phyloP scores from a whole-genome alignment of 2,888 invertebrate genomes.

The Standfussiana lucernea region DNA sequence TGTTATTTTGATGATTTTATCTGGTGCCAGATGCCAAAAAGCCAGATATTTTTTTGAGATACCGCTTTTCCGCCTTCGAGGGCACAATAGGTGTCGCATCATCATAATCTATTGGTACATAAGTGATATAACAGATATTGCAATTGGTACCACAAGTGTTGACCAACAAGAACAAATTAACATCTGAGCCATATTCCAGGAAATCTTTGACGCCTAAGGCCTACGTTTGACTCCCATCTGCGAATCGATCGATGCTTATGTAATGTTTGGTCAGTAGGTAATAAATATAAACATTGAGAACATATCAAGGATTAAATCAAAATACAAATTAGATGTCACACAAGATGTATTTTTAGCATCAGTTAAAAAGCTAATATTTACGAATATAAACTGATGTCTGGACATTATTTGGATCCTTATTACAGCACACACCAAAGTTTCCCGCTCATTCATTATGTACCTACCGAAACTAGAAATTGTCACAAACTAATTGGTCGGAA shows the following conservation, averaged over 20 bases:
- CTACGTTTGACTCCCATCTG: neutral
- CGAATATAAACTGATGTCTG: neutral
- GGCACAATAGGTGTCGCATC: neutral
- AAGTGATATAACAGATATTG: neutral
- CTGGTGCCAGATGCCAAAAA: neutral
- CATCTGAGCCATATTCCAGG: slow-evolving; percentile 32
- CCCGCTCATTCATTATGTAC: slow-evolving; percentile 12
- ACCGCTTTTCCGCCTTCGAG: neutral
- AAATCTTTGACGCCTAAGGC: slow-evolving; percentile 7
- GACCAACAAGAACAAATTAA: slow-evolving; percentile 1
- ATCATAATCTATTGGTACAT: neutral
- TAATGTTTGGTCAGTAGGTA: neutral
- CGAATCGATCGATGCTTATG: neutral
- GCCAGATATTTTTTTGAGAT: neutral
- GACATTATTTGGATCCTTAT: neutral
- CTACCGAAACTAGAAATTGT: slow-evolving; percentile 9
- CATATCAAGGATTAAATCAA: neutral
- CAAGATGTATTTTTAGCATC: neutral
- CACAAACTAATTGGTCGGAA: slow-evolving; percentile 31
- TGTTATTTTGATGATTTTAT: neutral
- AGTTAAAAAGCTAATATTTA: neutral
- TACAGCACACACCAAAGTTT: neutral
- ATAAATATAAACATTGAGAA: neutral
- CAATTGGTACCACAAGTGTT: neutral
- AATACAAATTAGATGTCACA: neutral